phyloP scores from a whole-genome alignment of 1,140 invertebrate species.

The Temnothorax nylanderi region DNA sequence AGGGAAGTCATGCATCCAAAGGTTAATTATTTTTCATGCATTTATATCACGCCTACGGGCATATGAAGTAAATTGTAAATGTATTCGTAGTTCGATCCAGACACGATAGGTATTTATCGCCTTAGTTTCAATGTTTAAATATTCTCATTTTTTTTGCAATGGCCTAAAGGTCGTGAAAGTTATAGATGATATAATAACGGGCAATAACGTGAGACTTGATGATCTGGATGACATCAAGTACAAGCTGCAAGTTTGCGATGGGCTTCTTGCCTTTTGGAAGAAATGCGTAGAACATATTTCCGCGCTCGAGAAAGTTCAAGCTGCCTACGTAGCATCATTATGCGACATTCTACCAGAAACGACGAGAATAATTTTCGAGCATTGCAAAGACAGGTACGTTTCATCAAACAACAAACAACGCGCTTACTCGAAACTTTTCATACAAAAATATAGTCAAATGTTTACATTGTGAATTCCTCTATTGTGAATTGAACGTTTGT shows the following conservation, averaged over 20 bases:
- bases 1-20: not conserved
- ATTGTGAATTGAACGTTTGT: not conserved
- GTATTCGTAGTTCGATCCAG: not conserved
- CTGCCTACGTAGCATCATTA: constrained; percentile 67
- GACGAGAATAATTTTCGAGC: constrained; percentile 67
- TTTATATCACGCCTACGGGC: not conserved
- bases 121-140: not conserved
- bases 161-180: not conserved
- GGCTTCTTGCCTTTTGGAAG: constrained; percentile 76
- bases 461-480: not conserved
- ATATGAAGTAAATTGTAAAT: not conserved
- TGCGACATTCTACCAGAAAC: constrained; percentile 68
- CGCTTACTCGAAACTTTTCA: not conserved
- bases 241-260: constrained; percentile 69
- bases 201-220: not conserved
- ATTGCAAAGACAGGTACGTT: constrained; percentile 79
- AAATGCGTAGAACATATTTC: constrained; percentile 74
- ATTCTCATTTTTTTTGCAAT: not conserved
- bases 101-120: not conserved
- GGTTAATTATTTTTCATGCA: not conserved
- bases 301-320: constrained; percentile 61
- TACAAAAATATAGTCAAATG: not conserved
- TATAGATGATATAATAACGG: not conserved
- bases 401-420: not conserved
- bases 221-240: constrained; percentile 55